These are phyloP conservation scores for Popillia japonica DNA, from an alignment of 1,140 invertebrate genomes.

Conservation along the genomic window DNA sequence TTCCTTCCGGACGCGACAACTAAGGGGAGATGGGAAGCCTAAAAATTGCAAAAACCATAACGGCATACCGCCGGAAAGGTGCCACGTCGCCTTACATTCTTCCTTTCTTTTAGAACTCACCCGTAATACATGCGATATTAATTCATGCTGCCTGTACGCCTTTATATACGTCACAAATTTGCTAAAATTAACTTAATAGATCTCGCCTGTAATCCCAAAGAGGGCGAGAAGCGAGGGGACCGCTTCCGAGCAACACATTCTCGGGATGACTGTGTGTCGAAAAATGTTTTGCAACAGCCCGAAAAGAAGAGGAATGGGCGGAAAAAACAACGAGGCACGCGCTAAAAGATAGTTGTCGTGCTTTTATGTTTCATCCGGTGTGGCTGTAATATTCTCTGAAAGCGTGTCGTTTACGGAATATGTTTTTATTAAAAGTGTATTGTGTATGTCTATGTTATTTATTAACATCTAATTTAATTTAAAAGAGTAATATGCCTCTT, in stretches of 20 bases:
- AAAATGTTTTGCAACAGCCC: background rate
- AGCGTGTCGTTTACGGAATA: background rate
- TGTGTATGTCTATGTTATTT: too few relatives aligned
- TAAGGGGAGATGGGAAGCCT: background rate
- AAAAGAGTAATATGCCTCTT: too few relatives aligned
- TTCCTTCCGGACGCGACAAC: background rate
- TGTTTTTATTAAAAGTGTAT: background rate
- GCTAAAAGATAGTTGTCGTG: background rate
- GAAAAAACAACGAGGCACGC: background rate
- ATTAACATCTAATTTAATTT: too few relatives aligned
- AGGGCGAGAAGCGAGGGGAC: background rate
- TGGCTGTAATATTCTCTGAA: background rate
- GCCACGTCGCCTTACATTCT: background rate
- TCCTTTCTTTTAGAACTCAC: background rate
- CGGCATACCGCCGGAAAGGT: slow-evolving; percentile 3
- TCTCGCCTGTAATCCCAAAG: background rate
- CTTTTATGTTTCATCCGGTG: slow-evolving; percentile 12
- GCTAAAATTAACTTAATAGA: slow-evolving; percentile 37
- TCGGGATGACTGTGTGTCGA: background rate
- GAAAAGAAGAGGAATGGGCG: background rate
- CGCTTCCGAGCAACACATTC: background rate
- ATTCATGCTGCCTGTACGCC: background rate
- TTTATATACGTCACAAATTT: slow-evolving; percentile 33
- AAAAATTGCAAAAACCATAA: slow-evolving; percentile 38
- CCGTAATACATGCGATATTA: slow-evolving; percentile 28